Percentiles rank a stretch among this genome's conserved stretches.
Evolutionary conservation across 64 coral and sea anemone genomes (phyloP).

Genomic region (Cladopsammia gracilis): DNA sequence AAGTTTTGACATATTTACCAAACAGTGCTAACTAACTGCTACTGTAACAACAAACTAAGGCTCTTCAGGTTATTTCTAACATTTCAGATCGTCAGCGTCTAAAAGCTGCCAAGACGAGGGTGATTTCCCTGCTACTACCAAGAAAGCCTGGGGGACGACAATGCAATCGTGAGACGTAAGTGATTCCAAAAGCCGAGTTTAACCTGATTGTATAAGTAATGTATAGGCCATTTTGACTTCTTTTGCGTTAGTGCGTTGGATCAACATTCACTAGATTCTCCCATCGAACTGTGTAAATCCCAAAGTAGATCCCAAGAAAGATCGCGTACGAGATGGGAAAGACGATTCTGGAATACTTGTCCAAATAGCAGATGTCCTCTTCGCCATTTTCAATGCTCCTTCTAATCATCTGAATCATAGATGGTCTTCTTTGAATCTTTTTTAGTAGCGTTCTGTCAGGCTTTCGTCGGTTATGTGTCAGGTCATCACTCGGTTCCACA

Average conservation of each 20-base stretch:
- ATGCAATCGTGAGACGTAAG: no score
- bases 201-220: not conserved
- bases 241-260: not conserved
- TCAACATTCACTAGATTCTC: not conserved
- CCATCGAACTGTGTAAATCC: conserved; percentile 40
- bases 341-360: conserved; percentile 61
- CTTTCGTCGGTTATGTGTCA: not conserved
- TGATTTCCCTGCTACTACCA: no score
- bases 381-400: conserved; percentile 57
- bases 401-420: conserved; percentile 70
- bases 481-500: not conserved
- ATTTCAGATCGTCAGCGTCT: no score
- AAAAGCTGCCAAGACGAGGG: no score
- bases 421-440: conserved; percentile 52
- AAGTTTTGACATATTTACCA: no score
- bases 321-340: conserved; percentile 66
- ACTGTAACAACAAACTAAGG: no score
- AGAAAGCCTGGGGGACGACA: no score
- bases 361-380: conserved; percentile 52
- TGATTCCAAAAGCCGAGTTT: no score
- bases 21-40: no score
- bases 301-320: conserved; percentile 70
- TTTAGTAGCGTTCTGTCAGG: conserved; percentile 23
- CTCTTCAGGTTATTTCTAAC: no score
- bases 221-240: not conserved